Conservation (phyloP, 1,140 invertebrate species). For the Drosophila nikananu region DNA sequence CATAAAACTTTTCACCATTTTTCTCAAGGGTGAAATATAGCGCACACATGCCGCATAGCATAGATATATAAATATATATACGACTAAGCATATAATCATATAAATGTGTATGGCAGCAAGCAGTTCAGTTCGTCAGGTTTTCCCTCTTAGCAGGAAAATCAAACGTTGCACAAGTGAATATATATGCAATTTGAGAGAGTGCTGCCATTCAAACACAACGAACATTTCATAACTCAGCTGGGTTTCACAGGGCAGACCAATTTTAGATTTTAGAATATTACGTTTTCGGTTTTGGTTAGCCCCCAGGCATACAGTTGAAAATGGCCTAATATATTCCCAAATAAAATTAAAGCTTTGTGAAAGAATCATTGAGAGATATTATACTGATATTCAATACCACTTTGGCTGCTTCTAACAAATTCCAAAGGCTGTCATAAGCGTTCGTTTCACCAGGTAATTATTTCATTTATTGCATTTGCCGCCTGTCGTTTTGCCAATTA, state of each 20-base stretch:
- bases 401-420: not conserved
- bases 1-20: conserved; percentile 51
- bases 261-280: conserved; percentile 9
- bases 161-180: conserved; percentile 29
- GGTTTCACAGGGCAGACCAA: not conserved
- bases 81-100: conserved; percentile 27
- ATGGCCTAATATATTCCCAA: not conserved
- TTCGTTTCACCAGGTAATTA: conserved; percentile 56
- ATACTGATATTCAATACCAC: not conserved
- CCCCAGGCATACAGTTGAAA: not conserved
- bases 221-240: conserved; percentile 4
- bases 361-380: not conserved
- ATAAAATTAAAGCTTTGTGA: not conserved
- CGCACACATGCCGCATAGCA: conserved; percentile 4
- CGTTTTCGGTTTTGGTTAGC: not conserved
- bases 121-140: not conserved
- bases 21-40: conserved; percentile 58
- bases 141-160: conserved; percentile 5
- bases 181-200: conserved; percentile 30
- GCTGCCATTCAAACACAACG: not conserved
- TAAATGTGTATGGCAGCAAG: conserved; percentile 26
- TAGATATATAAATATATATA: not conserved
- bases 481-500: conserved; percentile 63
- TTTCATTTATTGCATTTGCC: conserved; percentile 65
- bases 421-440: conserved; percentile 34